Conservation (phyloP, 2,113 vertebrate species). For the Cyprinus carpio region DNA sequence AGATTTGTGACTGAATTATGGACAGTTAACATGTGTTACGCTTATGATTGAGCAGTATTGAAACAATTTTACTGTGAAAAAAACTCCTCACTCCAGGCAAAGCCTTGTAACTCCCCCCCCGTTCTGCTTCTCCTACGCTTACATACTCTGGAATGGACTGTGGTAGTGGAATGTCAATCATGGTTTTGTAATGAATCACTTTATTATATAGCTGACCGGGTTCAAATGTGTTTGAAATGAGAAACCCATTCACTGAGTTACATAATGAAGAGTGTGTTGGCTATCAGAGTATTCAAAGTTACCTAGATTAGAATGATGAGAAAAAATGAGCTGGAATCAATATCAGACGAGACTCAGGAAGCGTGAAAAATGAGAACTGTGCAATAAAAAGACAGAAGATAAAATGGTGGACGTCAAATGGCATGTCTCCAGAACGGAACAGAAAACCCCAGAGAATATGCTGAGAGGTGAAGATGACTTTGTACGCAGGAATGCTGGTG, state of each 20-base stretch:
- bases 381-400: neutral
- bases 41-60: neutral
- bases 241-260: conserved; percentile 54
- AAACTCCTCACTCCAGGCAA: neutral
- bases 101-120: neutral
- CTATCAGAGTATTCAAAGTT: conserved; percentile 47
- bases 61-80: neutral
- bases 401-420: conserved; percentile 49
- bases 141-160: conserved; percentile 50
- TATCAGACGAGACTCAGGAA: neutral
- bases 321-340: conserved; percentile 8
- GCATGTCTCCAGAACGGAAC: conserved; percentile 33
- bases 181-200: conserved; percentile 51
- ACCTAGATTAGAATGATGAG: conserved; percentile 34
- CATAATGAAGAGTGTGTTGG: conserved; percentile 53
- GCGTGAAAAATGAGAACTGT: neutral
- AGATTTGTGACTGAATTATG: neutral
- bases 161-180: conserved; percentile 58
- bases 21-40: neutral
- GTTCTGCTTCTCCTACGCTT: neutral
- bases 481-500: conserved; percentile 62
- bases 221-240: conserved; percentile 67
- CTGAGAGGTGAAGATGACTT: conserved; percentile 61
- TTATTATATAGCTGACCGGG: conserved; percentile 61
- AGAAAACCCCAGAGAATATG: conserved; percentile 56